Evolutionary conservation across 2,113 vertebrate genomes (phyloP), one percentile per base, ranked within the genome.

Genomic region (Pionites leucogaster): DNA sequence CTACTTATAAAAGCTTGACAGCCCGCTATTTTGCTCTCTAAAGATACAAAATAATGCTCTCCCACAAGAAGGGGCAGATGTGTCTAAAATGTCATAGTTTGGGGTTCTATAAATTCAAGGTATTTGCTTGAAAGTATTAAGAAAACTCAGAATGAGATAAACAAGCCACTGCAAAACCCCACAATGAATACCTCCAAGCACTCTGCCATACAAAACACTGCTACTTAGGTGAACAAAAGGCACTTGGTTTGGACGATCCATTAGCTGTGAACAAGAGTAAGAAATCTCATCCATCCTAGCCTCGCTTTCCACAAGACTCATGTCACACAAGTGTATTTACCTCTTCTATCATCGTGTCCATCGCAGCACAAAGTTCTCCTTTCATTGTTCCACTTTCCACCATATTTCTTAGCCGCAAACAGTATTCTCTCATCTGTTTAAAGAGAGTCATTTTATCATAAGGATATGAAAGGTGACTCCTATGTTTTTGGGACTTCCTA

Each of bases 271-370:
- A 47, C 11, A 63, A 29, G 41, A 75, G 4, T 5, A n/a, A 57
- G 52, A 31, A 68, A 25, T 5, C 39, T 68, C 81, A 49, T 24
- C 57, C 44, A 17, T 31, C 55, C 35, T 13, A 77, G 29, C n/a
- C 41, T 37, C 2, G 0, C 8, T 7, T 8, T 81, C 29, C n/a
- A 78, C 37, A 68, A 72, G 41, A 88, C 28, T 62, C 14, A 60
- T 10, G 8, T 23, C 72, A 68, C 50, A 74, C 17, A 74, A 77
- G 19, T 41, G 8, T 41, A 60, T 92, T 97, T 97, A 99, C 99
- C 99, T 99, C 99, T 93, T 99, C 99, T 74, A 99, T 99, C 99
- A 99, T 99, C 64, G 72, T 95, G 89, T 99, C 99, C 94, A 99
- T 97, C 3, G 98, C 97, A 22, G 97, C 97, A 86, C 97, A 98